Evolutionary conservation across 2,888 invertebrate species (phyloP).

Genomic region (Pecten maximus): DNA sequence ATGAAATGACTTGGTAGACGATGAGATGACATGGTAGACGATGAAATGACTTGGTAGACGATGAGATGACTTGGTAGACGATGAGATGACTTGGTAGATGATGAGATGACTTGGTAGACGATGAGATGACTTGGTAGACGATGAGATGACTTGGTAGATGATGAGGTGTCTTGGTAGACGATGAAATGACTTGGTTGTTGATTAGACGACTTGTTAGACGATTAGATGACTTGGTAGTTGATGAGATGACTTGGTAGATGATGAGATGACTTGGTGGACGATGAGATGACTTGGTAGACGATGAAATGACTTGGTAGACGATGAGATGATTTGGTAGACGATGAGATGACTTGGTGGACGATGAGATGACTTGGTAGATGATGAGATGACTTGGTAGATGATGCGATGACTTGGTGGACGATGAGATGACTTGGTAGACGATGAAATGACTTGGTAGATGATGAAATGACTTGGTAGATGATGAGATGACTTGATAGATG

Average conservation of each 20-base stretch:
- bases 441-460: too few relatives aligned
- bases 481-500: too few relatives aligned
- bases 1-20: not conserved
- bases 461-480: too few relatives aligned
- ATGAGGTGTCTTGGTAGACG: too few relatives aligned
- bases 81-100: not conserved
- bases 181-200: too few relatives aligned
- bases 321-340: too few relatives aligned
- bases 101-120: not conserved
- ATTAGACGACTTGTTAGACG: too few relatives aligned
- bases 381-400: not conserved
- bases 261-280: not conserved
- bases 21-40: not conserved
- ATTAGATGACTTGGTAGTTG: too few relatives aligned
- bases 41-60: too few relatives aligned
- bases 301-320: not conserved
- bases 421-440: not conserved
- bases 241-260: too few relatives aligned
- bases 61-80: too few relatives aligned
- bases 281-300: not conserved
- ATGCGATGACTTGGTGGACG: not conserved
- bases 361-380: not conserved
- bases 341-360: too few relatives aligned
- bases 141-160: not conserved
- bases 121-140: not conserved